Conservation (phyloP, 1,140 invertebrate species). For the Hypothenemus hampei region DNA sequence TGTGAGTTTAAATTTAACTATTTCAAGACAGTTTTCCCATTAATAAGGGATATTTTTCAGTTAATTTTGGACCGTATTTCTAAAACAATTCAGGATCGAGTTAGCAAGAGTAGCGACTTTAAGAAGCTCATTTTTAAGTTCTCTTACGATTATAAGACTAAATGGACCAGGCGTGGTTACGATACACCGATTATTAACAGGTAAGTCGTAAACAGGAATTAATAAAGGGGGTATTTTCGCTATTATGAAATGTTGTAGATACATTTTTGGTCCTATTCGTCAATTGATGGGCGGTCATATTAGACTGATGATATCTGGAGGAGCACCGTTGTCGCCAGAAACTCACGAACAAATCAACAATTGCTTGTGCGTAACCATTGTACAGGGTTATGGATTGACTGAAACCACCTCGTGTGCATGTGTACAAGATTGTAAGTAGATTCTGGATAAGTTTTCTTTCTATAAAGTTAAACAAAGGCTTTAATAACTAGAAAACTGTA, state of each 20-base stretch:
- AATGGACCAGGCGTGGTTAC: constrained; percentile 79
- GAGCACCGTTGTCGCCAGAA: constrained; percentile 91
- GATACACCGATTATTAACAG: constrained; percentile 75
- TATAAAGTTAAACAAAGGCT: constrained; percentile 8
- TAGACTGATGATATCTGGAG: constrained; percentile 82
- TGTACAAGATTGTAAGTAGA: constrained; percentile 74
- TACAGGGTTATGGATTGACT: constrained; percentile 95
- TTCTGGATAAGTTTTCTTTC: too few species aligned
- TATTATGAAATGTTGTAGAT: constrained; percentile 48
- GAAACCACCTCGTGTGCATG: constrained; percentile 93
- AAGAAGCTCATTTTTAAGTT: constrained; percentile 82
- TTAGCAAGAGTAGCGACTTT: constrained; percentile 70
- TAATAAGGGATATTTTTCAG: constrained; percentile 45
- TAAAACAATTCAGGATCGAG: constrained; percentile 90
- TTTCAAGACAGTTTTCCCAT: not conserved
- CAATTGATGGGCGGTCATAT: constrained; percentile 82
- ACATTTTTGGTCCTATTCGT: constrained; percentile 75
- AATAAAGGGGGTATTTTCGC: too few species aligned
- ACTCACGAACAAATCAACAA: constrained; percentile 93
- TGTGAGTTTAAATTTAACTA: constrained; percentile 51
- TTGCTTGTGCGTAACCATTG: constrained; percentile 84
- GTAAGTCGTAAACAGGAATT: too few species aligned
- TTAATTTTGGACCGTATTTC: constrained; percentile 93
- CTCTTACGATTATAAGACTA: constrained; percentile 86
- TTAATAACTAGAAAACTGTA: too few species aligned